A percentile compares a stretch with the other conserved stretches of the same genome.
phyloP scores from a whole-genome alignment of 2,797 vertebrate species.

The Dipus sagitta region DNA sequence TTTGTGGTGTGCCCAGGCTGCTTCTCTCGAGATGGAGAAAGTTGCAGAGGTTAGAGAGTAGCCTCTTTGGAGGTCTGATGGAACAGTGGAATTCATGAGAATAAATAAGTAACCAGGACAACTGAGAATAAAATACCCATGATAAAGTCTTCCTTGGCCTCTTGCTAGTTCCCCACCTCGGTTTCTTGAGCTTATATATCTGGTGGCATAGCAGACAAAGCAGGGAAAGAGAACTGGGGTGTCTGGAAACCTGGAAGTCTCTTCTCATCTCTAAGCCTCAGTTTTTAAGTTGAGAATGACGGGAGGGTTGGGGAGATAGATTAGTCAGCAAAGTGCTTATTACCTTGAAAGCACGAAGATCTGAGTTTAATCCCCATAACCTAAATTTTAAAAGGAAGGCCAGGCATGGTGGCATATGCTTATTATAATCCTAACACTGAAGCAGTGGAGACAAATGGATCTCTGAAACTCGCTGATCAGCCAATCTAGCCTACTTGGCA shows the following conservation, averaged over 20 bases:
- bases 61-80: neutral
- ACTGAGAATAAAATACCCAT: neutral
- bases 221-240: neutral
- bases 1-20: neutral
- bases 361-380: too few relatives aligned
- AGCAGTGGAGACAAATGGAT: too few relatives aligned
- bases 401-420: too few relatives aligned
- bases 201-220: neutral
- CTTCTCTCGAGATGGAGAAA: neutral
- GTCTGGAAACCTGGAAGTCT: neutral
- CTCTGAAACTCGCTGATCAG: too few relatives aligned
- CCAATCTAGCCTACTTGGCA: too few relatives aligned
- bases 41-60: neutral
- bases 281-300: neutral
- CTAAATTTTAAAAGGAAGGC: too few relatives aligned
- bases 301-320: too few relatives aligned
- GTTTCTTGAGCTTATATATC: fast-evolving
- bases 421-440: too few relatives aligned
- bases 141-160: too few relatives aligned
- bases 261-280: neutral
- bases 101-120: neutral
- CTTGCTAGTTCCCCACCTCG: neutral
- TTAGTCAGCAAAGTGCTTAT: too few relatives aligned
- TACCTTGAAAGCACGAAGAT: too few relatives aligned
- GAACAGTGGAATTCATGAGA: neutral